phyloP scores from a whole-genome alignment of 2,888 invertebrate genomes.

The Caradrina clavipalpis region DNA sequence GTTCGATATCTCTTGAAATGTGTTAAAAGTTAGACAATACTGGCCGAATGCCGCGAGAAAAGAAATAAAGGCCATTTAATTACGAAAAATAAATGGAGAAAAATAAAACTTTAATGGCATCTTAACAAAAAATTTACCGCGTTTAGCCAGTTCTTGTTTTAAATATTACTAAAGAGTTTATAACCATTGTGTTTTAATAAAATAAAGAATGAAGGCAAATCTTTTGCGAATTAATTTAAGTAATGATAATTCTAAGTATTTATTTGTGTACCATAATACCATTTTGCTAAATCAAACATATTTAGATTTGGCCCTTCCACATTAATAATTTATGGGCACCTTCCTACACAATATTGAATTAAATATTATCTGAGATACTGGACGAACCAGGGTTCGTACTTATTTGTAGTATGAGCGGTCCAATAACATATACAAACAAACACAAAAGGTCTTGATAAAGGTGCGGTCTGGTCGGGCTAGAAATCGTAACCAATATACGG shows the following conservation, averaged over 20 bases:
- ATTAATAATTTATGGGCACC: slow-evolving; percentile 2
- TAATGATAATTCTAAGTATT: too few species aligned
- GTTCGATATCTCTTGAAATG: neutral
- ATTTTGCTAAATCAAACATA: neutral
- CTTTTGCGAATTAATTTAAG: too few species aligned
- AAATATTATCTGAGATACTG: slow-evolving; percentile 11
- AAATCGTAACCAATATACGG: slow-evolving; percentile 29
- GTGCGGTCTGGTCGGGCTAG: slow-evolving; percentile 6
- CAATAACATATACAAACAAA: slow-evolving; percentile 22
- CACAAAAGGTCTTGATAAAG: slow-evolving; percentile 35
- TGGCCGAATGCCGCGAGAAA: neutral
- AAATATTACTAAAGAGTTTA: slow-evolving; percentile 4
- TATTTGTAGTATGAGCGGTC: slow-evolving; percentile 25
- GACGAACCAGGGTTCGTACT: slow-evolving; percentile 14
- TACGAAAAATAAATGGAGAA: neutral
- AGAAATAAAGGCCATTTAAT: neutral
- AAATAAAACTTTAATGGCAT: slow-evolving; percentile 13
- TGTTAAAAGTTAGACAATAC: neutral
- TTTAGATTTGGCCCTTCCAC: neutral
- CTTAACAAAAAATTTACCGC: neutral
- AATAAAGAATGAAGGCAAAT: too few species aligned
- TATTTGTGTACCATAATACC: neutral
- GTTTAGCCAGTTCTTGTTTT: neutral
- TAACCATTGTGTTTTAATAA: too few species aligned
- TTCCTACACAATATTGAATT: slow-evolving; percentile 19